Percentiles rank a stretch among this genome's conserved stretches.
phyloP scores from a whole-genome alignment of 2,797 vertebrate species.

The Gallinago nigripennis region DNA sequence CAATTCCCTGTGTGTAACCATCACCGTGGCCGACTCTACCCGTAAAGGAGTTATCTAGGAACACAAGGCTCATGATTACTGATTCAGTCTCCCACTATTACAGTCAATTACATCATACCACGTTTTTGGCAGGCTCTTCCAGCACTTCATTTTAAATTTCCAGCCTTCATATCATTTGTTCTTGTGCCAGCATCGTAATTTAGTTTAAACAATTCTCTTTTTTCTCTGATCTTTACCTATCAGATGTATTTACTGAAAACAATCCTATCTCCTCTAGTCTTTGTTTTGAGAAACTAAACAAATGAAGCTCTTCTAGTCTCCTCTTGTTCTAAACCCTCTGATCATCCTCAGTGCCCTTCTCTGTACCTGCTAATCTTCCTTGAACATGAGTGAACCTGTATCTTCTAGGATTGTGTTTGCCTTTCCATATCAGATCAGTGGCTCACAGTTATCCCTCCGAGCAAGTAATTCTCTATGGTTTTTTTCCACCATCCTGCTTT shows the following conservation, averaged over 20 bases:
- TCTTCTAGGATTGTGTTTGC: slow-evolving; percentile 37
- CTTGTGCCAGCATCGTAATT: slow-evolving; percentile 40
- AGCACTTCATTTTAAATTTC: slow-evolving; percentile 31
- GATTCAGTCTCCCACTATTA: slow-evolving; percentile 12
- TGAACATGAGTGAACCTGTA: slow-evolving; percentile 56
- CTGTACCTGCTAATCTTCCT: slow-evolving; percentile 52
- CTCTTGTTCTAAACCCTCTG: slow-evolving; percentile 62
- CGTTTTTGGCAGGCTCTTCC: slow-evolving; percentile 10
- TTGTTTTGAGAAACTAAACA: slow-evolving; percentile 64
- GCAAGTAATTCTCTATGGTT: not conserved
- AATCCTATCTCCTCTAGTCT: slow-evolving; percentile 62
- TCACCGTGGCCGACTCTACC: not conserved
- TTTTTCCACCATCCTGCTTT: slow-evolving; percentile 21
- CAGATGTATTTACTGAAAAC: slow-evolving; percentile 67
- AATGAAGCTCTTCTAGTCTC: slow-evolving; percentile 61
- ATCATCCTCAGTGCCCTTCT: slow-evolving; percentile 28
- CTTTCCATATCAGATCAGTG: slow-evolving; percentile 19
- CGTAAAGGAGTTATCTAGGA: not conserved
- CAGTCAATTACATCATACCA: slow-evolving; percentile 53
- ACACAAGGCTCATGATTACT: not conserved
- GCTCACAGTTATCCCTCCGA: slow-evolving; percentile 38
- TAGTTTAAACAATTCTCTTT: slow-evolving; percentile 55
- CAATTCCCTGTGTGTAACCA: not conserved
- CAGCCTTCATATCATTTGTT: slow-evolving; percentile 46
- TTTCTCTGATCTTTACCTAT: slow-evolving; percentile 62